A percentile compares a stretch with the other conserved stretches of the same genome.
Evolutionary conservation across 1,140 invertebrate species (phyloP).

Genomic region (Choristoneura fumiferana): DNA sequence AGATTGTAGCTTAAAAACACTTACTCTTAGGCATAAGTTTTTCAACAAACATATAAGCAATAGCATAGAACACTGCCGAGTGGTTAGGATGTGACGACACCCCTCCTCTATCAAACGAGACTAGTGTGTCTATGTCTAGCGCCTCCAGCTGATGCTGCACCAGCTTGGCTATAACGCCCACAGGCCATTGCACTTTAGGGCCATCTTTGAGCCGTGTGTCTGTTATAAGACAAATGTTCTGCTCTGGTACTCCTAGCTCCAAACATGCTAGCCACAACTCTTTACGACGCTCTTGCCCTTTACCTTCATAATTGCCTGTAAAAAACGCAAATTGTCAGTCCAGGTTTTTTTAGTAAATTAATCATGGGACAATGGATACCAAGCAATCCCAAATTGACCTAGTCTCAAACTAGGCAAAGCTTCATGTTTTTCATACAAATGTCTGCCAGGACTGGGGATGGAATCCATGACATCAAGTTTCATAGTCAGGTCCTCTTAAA

Average conservation of each 20-base stretch:
- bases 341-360: too few relatives aligned
- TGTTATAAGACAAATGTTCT: slow-evolving; percentile 86
- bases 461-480: too few relatives aligned
- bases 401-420: too few relatives aligned
- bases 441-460: too few relatives aligned
- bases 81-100: slow-evolving; percentile 95
- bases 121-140: slow-evolving; percentile 88
- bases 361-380: too few relatives aligned
- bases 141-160: slow-evolving; percentile 86
- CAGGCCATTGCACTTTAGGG: slow-evolving; percentile 86
- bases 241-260: slow-evolving; percentile 86
- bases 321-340: slow-evolving; percentile 7
- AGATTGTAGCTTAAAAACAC: slow-evolving; percentile 28
- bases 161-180: slow-evolving; percentile 84
- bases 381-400: too few relatives aligned
- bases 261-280: slow-evolving; percentile 90
- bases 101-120: slow-evolving; percentile 95
- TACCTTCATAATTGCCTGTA: slow-evolving; percentile 86
- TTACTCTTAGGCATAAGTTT: slow-evolving; percentile 83
- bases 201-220: slow-evolving; percentile 87
- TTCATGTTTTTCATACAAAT: too few relatives aligned
- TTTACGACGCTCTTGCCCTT: slow-evolving; percentile 83
- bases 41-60: slow-evolving; percentile 87
- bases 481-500: too few relatives aligned
- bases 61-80: slow-evolving; percentile 88